These are phyloP conservation scores for Spinus pinus DNA, from an alignment of 2,797 vertebrate species.

Conservation along the genomic window DNA sequence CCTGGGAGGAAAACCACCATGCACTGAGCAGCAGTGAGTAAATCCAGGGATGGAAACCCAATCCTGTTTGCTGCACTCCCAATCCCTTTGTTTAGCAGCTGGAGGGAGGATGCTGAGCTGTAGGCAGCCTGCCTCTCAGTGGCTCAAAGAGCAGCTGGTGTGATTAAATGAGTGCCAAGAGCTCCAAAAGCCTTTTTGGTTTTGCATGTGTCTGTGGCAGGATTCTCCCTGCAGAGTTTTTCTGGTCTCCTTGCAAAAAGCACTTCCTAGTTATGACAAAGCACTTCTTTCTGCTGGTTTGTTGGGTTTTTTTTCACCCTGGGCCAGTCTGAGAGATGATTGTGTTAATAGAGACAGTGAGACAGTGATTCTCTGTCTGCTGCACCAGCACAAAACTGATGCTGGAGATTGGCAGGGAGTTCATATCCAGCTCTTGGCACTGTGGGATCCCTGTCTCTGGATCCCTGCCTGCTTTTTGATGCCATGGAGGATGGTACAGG, in stretches of 20 bases:
- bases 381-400: background rate
- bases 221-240: background rate
- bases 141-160: background rate
- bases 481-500: background rate
- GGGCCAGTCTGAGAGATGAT: background rate
- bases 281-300: background rate
- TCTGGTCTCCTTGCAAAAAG: background rate
- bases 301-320: background rate
- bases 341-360: background rate
- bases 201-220: background rate
- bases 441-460: background rate
- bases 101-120: background rate
- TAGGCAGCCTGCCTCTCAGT: background rate
- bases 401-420: background rate
- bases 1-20: background rate
- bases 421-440: background rate
- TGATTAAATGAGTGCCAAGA: background rate
- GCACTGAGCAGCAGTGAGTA: background rate
- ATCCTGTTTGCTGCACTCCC: background rate
- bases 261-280: slow-evolving; percentile 3
- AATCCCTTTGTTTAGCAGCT: background rate
- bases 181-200: background rate
- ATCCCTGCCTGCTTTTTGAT: background rate
- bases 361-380: background rate
- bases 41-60: background rate